Base-by-base conservation (phyloP, 2,888 invertebrate species). In the Hydrotaea diabolus region DNA sequence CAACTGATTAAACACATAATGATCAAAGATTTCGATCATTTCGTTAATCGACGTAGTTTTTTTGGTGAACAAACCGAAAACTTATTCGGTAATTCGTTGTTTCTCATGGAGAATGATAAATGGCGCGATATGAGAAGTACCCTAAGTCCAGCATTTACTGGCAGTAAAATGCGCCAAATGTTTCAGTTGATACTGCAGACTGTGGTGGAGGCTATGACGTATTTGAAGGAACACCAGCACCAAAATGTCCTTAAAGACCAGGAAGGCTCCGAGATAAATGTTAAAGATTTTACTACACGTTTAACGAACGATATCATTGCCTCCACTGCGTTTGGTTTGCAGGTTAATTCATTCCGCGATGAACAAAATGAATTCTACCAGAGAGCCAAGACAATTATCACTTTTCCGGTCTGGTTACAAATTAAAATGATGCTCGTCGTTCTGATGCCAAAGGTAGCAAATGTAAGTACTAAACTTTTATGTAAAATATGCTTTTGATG, bases 11-110 rank as follows among this genome's bases (percentile, higher is more conserved):
- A 93, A 82, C 90, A 88, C 21, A 92, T 94, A n/a, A 92, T 93
- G 0, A 91, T 94, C 0, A 94, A 93, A 86, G 93, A 94, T 82
- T 94, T 94, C 78, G 94, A 94, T 36, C 92, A 92, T 86, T 94
- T 94, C 86, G 86, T 92, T 0, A 93, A 94, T 86, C 93, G 93
- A 75, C 88, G 90, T 0, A 59, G 87, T 0, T 11, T 82, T 1
- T 77, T 80, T 13, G 80, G 85, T 1, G 80, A 57, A 62, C 21
- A 75, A n/a, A 80, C 62, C 49, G 77, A 75, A 0, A 88, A 88
- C 83, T 87, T 94, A 0, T 94, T 94, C 86, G 93, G 92, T 0
- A 93, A 93, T 77, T 93, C 92, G 17, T 87, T 94, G 15, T 92
- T 93, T 75, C 89, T 91, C 9, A 85, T 93, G 77, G 90, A 90